A percentile compares a stretch with the other conserved stretches of the same genome.
Conservation (phyloP, 2,888 invertebrate species). For the Pyrrhosoma nymphula region DNA sequence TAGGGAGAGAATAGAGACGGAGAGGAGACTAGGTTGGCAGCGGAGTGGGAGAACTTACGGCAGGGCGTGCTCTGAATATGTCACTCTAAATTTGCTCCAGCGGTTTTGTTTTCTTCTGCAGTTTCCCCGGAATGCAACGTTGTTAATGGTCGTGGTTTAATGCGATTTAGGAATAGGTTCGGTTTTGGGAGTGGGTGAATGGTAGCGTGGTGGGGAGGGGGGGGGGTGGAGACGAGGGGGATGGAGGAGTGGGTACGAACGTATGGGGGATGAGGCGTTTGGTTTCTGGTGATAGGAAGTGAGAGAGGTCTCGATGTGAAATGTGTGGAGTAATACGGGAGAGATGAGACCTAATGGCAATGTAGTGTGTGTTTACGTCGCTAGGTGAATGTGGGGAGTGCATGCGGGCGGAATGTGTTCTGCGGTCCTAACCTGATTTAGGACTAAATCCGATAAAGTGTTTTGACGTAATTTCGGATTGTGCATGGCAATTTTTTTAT, state of each 20-base stretch:
- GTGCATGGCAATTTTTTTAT: neutral
- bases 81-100: slow-evolving; percentile 43
- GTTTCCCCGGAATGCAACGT: slow-evolving; percentile 23
- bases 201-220: neutral
- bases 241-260: too few species aligned
- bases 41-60: neutral
- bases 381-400: neutral
- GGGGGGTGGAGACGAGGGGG: neutral
- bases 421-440: neutral
- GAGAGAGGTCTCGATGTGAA: neutral
- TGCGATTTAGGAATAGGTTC: slow-evolving; percentile 48
- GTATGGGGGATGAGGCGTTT: neutral
- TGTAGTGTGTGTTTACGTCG: neutral
- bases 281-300: neutral
- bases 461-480: neutral
- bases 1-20: neutral
- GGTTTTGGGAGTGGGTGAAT: slow-evolving; percentile 29
- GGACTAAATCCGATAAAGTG: neutral
- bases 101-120: slow-evolving; percentile 54
- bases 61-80: slow-evolving; percentile 40
- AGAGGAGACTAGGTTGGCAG: neutral
- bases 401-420: neutral
- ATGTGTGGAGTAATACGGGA: neutral
- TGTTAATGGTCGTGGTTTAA: slow-evolving; percentile 59
- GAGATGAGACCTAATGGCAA: neutral